Evolutionary conservation across 2,888 invertebrate species (phyloP).

Genomic region (Lithophane semibrunnea): DNA sequence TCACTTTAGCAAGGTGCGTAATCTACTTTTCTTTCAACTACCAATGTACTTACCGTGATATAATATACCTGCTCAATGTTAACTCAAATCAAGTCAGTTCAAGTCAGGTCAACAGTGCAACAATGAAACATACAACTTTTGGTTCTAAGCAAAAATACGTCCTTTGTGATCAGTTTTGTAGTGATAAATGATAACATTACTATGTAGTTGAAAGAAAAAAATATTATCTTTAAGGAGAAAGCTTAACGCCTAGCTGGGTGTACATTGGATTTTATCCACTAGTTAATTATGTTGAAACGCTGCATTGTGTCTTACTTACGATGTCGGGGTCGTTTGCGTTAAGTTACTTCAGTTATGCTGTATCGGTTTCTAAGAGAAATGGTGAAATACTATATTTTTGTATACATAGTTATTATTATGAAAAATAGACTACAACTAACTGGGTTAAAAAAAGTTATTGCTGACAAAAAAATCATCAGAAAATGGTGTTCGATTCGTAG

Average conservation of each 20-base stretch:
- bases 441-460: background rate
- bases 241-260: background rate
- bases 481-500: background rate
- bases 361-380: background rate
- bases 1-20: no score
- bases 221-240: background rate
- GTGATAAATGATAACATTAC: no score
- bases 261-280: background rate
- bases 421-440: background rate
- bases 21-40: no score
- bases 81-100: no score
- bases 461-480: background rate
- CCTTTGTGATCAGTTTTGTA: no score
- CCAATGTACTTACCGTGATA: no score
- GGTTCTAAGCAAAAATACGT: no score
- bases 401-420: background rate
- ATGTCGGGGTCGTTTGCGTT: background rate
- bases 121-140: no score
- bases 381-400: background rate
- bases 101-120: no score
- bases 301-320: background rate
- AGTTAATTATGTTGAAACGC: background rate
- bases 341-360: background rate
- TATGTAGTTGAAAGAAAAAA: no score
- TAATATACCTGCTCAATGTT: no score